These are phyloP conservation scores for Macheiramphus alcinus DNA, from an alignment of 2,113 vertebrate genomes.

Conservation along the genomic window DNA sequence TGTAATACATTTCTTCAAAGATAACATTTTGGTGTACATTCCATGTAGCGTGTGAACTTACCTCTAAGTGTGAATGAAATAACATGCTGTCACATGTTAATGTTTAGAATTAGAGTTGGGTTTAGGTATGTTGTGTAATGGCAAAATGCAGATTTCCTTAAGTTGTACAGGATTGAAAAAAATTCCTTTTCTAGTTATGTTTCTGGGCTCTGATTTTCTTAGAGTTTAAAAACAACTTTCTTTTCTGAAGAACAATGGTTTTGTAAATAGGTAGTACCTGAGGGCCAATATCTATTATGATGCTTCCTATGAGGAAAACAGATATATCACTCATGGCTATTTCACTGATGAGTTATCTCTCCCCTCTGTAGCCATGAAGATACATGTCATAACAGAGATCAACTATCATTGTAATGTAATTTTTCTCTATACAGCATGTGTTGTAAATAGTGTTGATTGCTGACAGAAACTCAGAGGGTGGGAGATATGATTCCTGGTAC, in stretches of 20 bases:
- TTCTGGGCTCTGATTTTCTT: neutral
- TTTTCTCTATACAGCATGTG: conserved; percentile 35
- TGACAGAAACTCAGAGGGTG: conserved; percentile 53
- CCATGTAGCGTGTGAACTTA: neutral
- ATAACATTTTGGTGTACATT: neutral
- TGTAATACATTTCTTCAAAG: neutral
- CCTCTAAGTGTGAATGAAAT: neutral
- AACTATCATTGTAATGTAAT: conserved; percentile 46
- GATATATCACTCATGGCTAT: conserved; percentile 38
- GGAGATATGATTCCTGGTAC: neutral
- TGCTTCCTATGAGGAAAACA: conserved; percentile 37
- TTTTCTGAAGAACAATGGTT: neutral
- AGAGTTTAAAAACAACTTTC: neutral
- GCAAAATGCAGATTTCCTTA: neutral
- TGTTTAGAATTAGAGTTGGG: neutral
- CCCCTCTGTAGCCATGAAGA: conserved; percentile 39
- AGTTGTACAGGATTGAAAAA: neutral
- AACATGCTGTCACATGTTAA: neutral
- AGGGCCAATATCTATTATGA: conserved; percentile 52
- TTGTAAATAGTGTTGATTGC: conserved; percentile 51
- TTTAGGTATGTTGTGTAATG: neutral
- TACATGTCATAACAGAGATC: conserved; percentile 71
- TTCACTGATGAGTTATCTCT: conserved; percentile 38
- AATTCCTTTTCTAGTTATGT: neutral
- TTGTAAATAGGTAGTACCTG: neutral